These are phyloP conservation scores for Silurus glanis DNA, from an alignment of 2,113 vertebrate species.

Conservation along the genomic window DNA sequence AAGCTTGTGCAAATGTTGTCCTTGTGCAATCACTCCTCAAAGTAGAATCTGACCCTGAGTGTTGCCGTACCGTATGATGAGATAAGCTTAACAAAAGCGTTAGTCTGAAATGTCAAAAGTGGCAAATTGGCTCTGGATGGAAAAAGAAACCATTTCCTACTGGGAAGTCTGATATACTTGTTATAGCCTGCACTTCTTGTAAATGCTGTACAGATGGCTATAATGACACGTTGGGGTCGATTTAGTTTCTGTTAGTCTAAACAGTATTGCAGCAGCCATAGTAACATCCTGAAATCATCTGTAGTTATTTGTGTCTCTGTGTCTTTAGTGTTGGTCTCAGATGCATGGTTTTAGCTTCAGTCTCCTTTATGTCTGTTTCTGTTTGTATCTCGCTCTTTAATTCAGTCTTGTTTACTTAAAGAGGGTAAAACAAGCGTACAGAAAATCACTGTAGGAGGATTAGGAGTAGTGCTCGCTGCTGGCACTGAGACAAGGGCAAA, in stretches of 20 bases:
- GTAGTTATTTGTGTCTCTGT: conserved; percentile 3
- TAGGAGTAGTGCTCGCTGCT: not conserved
- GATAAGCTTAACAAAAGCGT: not conserved
- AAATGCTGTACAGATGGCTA: conserved; percentile 53
- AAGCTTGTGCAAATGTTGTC: not conserved
- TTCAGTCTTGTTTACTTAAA: not conserved
- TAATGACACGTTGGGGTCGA: conserved; percentile 4
- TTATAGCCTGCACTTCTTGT: conserved; percentile 20
- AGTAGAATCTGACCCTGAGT: not conserved
- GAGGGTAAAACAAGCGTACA: conserved; percentile 2
- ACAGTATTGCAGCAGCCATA: conserved; percentile 39
- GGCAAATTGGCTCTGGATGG: not conserved
- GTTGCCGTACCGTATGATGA: not conserved
- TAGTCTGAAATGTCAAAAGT: not conserved
- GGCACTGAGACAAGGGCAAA: conserved; percentile 18
- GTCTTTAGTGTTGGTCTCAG: not conserved
- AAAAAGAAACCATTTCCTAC: not conserved
- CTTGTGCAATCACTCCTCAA: not conserved
- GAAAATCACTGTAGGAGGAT: not conserved
- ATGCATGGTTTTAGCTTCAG: not conserved
- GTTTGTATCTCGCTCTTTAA: not conserved
- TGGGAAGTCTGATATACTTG: conserved; percentile 15
- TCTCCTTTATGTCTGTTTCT: not conserved
- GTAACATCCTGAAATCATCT: conserved; percentile 38
- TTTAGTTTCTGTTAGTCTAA: conserved; percentile 38